Evolutionary conservation across 2,888 invertebrate genomes (phyloP).

Genomic region (Nemurella pictetii): DNA sequence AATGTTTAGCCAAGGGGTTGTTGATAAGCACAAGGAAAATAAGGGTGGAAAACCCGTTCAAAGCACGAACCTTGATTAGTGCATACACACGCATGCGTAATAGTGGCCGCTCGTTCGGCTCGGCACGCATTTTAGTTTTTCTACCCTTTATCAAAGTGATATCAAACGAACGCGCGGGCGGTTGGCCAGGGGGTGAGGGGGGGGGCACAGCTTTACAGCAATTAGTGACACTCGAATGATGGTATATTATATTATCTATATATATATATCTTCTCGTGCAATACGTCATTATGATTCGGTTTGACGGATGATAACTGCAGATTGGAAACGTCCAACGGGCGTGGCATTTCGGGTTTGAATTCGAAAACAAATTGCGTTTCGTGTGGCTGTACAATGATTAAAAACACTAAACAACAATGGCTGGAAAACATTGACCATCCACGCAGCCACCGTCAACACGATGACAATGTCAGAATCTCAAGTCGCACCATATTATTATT

Average conservation of each 20-base stretch:
- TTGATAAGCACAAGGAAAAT: slow-evolving; percentile 8
- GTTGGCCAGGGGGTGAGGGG: no score
- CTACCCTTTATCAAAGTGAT: not conserved
- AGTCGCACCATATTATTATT: not conserved
- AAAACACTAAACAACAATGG: not conserved
- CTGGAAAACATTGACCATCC: not conserved
- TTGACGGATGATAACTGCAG: not conserved
- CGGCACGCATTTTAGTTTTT: not conserved
- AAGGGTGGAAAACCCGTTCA: slow-evolving; percentile 17
- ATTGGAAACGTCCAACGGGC: not conserved
- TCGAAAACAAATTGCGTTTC: not conserved
- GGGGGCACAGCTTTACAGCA: not conserved
- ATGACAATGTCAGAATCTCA: not conserved
- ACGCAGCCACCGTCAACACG: not conserved
- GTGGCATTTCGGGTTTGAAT: not conserved
- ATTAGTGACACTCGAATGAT: not conserved
- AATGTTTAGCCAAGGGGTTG: slow-evolving; percentile 19
- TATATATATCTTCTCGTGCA: not conserved
- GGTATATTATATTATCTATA: not conserved
- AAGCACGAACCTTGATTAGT: not conserved
- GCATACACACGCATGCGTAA: not conserved
- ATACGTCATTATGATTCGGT: not conserved
- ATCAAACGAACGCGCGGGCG: not conserved
- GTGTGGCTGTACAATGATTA: no score
- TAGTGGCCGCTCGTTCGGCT: not conserved